phyloP scores from a whole-genome alignment of 2,888 invertebrate genomes.

The Actias luna region DNA sequence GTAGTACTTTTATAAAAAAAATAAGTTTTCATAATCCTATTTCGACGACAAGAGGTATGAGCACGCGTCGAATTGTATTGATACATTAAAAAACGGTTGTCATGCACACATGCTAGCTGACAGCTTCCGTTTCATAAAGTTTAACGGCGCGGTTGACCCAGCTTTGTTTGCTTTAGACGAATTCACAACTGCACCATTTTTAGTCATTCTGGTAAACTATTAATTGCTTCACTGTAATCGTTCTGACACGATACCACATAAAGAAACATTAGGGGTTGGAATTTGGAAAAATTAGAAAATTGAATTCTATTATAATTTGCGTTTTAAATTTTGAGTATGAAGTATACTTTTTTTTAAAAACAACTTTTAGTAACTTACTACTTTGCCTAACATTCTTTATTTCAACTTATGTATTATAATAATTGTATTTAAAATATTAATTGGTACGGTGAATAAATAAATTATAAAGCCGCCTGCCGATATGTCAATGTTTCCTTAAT shows the following conservation, averaged over 20 bases:
- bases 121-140: constrained; percentile 80
- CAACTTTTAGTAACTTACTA: background rate
- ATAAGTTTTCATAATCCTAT: background rate
- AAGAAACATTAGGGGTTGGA: background rate
- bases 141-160: constrained; percentile 80
- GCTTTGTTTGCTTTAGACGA: constrained; percentile 75
- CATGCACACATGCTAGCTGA: constrained; percentile 67
- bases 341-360: background rate
- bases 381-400: background rate
- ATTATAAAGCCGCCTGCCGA: background rate
- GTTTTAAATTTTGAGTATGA: background rate
- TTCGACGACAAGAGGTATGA: background rate
- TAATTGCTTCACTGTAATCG: constrained; percentile 55
- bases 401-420: background rate
- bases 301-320: background rate
- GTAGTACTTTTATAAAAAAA: background rate
- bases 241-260: constrained; percentile 24
- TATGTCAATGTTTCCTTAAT: constrained; percentile 58
- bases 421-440: background rate
- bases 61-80: constrained; percentile 66
- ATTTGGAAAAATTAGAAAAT: background rate
- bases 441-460: constrained; percentile 5
- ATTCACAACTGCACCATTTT: constrained; percentile 71
- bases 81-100: constrained; percentile 67
- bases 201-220: constrained; percentile 67